Conservation (phyloP, 2,888 invertebrate species). For the Orgyia antiqua region DNA sequence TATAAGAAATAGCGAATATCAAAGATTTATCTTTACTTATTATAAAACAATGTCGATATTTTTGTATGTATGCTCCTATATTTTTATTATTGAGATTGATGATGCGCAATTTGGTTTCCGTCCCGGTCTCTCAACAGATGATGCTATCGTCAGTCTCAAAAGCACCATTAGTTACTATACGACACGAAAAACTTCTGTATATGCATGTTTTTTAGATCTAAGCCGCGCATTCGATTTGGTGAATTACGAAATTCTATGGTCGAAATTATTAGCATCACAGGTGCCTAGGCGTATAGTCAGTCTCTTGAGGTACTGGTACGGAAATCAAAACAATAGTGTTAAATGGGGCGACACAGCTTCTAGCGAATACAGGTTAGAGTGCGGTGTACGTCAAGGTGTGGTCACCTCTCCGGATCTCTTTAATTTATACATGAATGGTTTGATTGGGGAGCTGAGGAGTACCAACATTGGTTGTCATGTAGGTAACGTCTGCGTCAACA, state of each 20-base stretch:
- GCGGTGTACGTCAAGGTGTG: conserved; percentile 15
- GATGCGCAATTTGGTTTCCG: conserved; percentile 11
- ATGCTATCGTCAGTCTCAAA: too few species aligned
- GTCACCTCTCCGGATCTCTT: conserved; percentile 5
- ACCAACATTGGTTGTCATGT: conserved; percentile 5
- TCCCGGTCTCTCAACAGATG: conserved; percentile 8
- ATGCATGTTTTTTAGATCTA: too few species aligned
- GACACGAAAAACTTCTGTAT: too few species aligned
- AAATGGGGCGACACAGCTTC: conserved; percentile 3
- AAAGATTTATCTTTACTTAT: too few species aligned
- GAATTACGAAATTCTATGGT: conserved; percentile 12
- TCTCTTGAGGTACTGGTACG: conserved; percentile 7
- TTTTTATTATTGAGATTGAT: conserved; percentile 1
- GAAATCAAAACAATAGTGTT: conserved; percentile 2
- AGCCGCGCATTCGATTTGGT: too few species aligned
- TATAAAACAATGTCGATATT: too few species aligned
- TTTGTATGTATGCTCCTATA: too few species aligned
- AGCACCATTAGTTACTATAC: too few species aligned
- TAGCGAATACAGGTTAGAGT: conserved; percentile 9
- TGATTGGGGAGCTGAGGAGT: conserved; percentile 10
- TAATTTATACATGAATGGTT: conserved; percentile 5
- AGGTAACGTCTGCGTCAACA: conserved; percentile 6
- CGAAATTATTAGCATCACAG: conserved; percentile 3
- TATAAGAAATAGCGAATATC: too few species aligned
- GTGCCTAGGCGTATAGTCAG: not conserved